Evolutionary conservation across 1,140 invertebrate species (phyloP).

Genomic region (Meteorus sp.): DNA sequence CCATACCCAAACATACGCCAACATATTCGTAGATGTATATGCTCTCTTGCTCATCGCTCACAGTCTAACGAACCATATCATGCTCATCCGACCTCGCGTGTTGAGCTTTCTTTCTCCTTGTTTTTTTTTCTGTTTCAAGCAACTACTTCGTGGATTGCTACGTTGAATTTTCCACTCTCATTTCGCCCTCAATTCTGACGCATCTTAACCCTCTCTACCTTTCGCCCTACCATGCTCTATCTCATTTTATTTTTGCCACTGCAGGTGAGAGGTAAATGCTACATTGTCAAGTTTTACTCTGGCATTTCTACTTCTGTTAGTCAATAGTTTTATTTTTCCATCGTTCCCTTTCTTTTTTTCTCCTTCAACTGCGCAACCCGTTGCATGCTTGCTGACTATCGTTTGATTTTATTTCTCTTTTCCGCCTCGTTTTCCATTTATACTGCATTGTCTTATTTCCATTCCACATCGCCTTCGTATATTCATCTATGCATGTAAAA

Average conservation of each 20-base stretch:
- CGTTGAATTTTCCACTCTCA: slow-evolving; percentile 14
- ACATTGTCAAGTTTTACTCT: background rate
- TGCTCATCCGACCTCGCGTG: slow-evolving; percentile 23
- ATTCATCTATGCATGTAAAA: no score
- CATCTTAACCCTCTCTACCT: background rate
- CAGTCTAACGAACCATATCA: slow-evolving; percentile 23
- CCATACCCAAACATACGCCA: background rate
- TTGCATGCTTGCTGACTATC: no score
- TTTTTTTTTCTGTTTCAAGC: no score
- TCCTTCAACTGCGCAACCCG: no score
- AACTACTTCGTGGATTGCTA: slow-evolving; percentile 29
- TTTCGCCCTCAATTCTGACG: background rate
- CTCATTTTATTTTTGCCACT: background rate
- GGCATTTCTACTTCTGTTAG: background rate
- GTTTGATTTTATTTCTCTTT: no score
- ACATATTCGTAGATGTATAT: background rate
- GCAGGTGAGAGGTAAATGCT: background rate
- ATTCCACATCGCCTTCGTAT: no score
- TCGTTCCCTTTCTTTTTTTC: no score
- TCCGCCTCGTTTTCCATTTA: no score
- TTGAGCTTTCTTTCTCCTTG: slow-evolving; percentile 31
- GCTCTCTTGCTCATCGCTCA: background rate
- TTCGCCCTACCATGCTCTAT: background rate
- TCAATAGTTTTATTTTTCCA: background rate
- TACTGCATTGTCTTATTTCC: no score